Conservation (phyloP, 2,797 vertebrate species). For the Pangasius mekongensis region DNA sequence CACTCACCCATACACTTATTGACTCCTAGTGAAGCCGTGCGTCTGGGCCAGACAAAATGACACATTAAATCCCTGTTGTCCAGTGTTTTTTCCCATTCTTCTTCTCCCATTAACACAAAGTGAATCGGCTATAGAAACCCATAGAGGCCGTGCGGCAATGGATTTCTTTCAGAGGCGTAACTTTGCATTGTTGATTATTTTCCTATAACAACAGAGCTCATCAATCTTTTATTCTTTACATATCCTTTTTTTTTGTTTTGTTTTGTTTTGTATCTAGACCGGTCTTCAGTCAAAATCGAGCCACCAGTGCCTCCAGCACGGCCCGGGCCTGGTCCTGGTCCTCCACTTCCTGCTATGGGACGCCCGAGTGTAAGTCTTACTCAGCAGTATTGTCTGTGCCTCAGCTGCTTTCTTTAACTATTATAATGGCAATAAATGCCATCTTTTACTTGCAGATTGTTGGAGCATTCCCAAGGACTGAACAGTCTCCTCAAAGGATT, state of each 20-base stretch:
- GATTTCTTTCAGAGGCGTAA: neutral
- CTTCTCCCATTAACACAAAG: neutral
- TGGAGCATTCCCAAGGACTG: constrained; percentile 40
- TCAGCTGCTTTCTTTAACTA: neutral
- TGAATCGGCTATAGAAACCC: neutral
- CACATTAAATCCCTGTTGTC: neutral
- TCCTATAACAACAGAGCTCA: neutral
- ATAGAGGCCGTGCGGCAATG: neutral
- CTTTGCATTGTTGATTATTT: neutral
- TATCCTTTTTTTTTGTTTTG: neutral
- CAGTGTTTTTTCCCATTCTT: neutral
- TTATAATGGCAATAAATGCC: neutral
- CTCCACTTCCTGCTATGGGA: constrained; percentile 30
- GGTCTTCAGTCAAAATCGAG: constrained; percentile 57
- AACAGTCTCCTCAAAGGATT: constrained; percentile 49
- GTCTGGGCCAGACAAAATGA: neutral
- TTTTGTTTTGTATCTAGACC: constrained; percentile 33
- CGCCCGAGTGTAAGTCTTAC: constrained; percentile 55
- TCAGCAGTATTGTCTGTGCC: neutral
- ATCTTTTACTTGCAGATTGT: constrained; percentile 17
- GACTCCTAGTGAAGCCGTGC: neutral
- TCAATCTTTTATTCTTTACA: neutral
- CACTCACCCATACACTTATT: neutral
- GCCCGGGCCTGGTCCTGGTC: constrained; percentile 65
- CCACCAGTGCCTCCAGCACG: constrained; percentile 80